Base-by-base conservation (phyloP, 2,888 invertebrate species). In the Salpingus planirostris region DNA sequence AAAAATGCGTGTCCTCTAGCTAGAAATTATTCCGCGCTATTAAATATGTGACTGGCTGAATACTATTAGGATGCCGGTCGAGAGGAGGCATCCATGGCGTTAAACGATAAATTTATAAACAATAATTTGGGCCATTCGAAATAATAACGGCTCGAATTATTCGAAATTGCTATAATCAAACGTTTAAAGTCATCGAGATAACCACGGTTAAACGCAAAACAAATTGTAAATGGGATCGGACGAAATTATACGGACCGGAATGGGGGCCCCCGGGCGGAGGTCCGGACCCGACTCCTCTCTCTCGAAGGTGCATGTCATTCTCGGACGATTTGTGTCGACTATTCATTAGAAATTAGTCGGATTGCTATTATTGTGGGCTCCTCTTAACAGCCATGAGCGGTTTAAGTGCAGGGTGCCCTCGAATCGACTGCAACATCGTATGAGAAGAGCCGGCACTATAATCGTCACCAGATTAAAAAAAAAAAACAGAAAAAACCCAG, bases 351-450 rank as follows among this genome's bases (percentile, higher is more conserved):
- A 70, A 71, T 70, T 71, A 70, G 68, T 66, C 60, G 67, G 67
- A 71, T 70, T 68, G 69, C 69, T 68, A 68, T 70, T 66, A 70
- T 70, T 69, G n/a, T n/a, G n/a, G n/a, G n/a, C n/a, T n/a, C n/a
- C n/a, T n/a, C n/a, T n/a, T n/a, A n/a, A n/a, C n/a, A n/a, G n/a
- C n/a, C n/a, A n/a, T n/a, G n/a, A n/a, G n/a, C n/a, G n/a, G n/a
- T n/a, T n/a, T n/a, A n/a, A n/a, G n/a, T n/a, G n/a, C n/a, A n/a
- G n/a, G n/a, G n/a, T n/a, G n/a, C n/a, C n/a, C n/a, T n/a, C n/a
- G n/a, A n/a, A n/a, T n/a, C n/a, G n/a, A n/a, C n/a, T n/a, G n/a
- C n/a, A n/a, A n/a, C n/a, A n/a, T n/a, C n/a, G n/a, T n/a, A n/a
- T n/a, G n/a, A n/a, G n/a, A n/a, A n/a, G n/a, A n/a, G n/a, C n/a